Conservation (phyloP, 2,888 invertebrate genomes). For the Idaea dimidiata region DNA sequence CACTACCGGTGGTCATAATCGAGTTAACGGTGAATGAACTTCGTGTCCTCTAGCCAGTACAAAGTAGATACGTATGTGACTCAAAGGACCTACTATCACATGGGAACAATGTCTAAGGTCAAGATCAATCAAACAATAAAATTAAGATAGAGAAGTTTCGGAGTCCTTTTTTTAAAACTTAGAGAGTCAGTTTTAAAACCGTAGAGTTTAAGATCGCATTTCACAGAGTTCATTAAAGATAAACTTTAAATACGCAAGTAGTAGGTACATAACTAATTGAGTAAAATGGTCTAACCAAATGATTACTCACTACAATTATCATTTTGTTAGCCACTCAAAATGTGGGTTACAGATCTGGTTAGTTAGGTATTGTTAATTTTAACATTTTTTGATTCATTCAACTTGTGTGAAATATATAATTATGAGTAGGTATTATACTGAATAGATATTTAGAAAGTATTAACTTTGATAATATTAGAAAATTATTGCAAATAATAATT, state of each 20-base stretch:
- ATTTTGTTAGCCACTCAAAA: not conserved
- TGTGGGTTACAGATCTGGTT: not conserved
- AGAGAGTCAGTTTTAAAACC: too few species aligned
- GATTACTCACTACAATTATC: not conserved
- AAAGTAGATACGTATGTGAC: constrained; percentile 15
- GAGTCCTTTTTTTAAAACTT: not conserved
- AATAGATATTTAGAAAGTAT: too few species aligned
- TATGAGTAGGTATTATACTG: too few species aligned
- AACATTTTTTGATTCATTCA: not conserved
- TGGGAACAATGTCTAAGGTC: constrained; percentile 22
- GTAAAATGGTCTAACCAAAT: not conserved
- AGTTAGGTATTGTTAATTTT: not conserved
- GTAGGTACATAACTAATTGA: not conserved
- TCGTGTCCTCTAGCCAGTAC: constrained; percentile 15
- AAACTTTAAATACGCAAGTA: not conserved
- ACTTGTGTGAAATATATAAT: not conserved
- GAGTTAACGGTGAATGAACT: constrained; percentile 53
- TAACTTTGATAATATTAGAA: too few species aligned
- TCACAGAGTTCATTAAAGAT: not conserved
- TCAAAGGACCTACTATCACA: constrained; percentile 18
- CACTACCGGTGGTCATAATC: constrained; percentile 36
- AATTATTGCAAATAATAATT: too few species aligned
- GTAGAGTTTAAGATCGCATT: not conserved
- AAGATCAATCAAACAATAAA: not conserved
- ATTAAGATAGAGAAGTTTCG: not conserved